phyloP scores from a whole-genome alignment of 2,113 vertebrate species.

The Callopanchax toddi region DNA sequence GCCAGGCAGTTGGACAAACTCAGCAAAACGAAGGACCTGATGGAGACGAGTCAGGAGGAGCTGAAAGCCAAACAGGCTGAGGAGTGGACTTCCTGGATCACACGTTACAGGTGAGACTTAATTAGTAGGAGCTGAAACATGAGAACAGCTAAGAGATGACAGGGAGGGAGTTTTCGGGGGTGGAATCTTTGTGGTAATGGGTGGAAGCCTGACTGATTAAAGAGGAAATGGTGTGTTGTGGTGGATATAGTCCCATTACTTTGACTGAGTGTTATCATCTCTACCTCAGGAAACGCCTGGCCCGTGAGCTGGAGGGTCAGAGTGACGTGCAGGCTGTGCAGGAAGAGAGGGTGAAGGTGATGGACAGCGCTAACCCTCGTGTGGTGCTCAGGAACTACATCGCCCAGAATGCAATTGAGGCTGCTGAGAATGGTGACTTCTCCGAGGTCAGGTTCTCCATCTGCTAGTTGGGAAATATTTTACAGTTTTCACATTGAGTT shows the following conservation, averaged over 20 bases:
- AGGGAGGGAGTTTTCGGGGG: conserved; percentile 1
- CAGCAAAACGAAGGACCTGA: conserved; percentile 82
- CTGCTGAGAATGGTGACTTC: conserved; percentile 92
- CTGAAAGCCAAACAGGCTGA: conserved; percentile 79
- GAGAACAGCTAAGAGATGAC: neutral
- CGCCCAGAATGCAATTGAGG: conserved; percentile 95
- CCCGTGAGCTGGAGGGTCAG: conserved; percentile 78
- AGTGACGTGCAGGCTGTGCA: conserved; percentile 68
- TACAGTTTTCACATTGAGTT: neutral
- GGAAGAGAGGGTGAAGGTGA: conserved; percentile 80
- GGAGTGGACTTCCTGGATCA: conserved; percentile 88
- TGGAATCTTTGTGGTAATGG: no score
- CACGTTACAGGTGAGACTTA: conserved; percentile 81
- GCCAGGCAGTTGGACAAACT: conserved; percentile 86
- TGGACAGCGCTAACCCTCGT: conserved; percentile 89
- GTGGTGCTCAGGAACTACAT: conserved; percentile 95
- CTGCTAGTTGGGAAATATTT: neutral
- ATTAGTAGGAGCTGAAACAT: neutral
- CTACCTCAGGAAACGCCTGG: conserved; percentile 84
- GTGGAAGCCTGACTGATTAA: conserved; percentile 50
- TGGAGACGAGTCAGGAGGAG: conserved; percentile 82
- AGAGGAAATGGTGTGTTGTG: conserved; percentile 39
- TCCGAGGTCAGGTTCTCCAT: conserved; percentile 82
- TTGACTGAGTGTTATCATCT: conserved; percentile 20
- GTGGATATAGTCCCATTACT: conserved; percentile 14